Percentiles rank a stretch among this genome's conserved stretches.
Conservation (phyloP, 2,797 vertebrate species). For the Epinephelus awoara region DNA sequence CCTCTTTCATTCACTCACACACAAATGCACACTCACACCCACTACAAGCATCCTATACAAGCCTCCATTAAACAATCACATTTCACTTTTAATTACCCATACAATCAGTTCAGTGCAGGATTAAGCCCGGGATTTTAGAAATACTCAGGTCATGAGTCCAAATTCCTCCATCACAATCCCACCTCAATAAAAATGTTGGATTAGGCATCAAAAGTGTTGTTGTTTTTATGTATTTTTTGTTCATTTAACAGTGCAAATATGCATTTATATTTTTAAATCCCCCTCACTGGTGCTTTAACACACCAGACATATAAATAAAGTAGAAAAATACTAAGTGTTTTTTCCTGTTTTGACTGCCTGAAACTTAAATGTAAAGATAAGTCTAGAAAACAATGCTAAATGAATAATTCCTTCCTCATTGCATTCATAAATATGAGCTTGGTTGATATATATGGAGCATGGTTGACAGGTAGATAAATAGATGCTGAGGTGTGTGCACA, state of each 20-base stretch:
- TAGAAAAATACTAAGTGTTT: background rate
- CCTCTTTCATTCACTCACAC: conserved; percentile 14
- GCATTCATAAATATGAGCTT: background rate
- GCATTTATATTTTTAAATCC: background rate
- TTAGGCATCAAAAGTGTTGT: background rate
- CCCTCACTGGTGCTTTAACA: background rate
- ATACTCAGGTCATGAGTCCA: background rate
- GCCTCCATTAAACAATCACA: conserved; percentile 33
- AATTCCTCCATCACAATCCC: background rate
- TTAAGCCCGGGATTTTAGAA: conserved; percentile 1
- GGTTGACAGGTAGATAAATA: background rate
- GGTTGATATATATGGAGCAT: background rate
- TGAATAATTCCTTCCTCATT: background rate
- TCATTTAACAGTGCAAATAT: background rate
- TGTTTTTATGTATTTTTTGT: background rate
- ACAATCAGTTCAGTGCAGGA: conserved; percentile 3
- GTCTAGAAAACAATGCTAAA: background rate
- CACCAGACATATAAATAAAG: background rate
- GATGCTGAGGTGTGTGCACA: conserved; percentile 19
- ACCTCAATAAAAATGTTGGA: background rate
- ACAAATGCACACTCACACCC: conserved; percentile 2
- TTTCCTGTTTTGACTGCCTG: background rate
- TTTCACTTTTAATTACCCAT: conserved; percentile 29
- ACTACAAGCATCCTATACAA: conserved; percentile 8
- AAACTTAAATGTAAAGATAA: background rate